Conservation (phyloP, 2,113 vertebrate species). For the Channa argus region DNA sequence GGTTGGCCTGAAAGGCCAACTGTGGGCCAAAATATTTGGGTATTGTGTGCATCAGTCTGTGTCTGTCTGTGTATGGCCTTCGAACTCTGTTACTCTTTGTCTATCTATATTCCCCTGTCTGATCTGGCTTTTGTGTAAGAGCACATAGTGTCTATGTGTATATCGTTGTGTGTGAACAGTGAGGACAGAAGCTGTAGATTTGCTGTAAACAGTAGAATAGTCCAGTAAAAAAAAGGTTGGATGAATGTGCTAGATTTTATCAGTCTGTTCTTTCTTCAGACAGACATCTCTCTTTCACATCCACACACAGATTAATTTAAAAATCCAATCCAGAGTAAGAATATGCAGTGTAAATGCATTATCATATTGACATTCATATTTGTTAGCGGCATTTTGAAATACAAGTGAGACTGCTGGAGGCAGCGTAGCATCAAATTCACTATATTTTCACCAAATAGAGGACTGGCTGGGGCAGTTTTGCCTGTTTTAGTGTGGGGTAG, state of each 20-base stretch:
- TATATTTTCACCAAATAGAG: constrained; percentile 56
- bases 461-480: constrained; percentile 39
- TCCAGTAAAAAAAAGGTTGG: constrained; percentile 35
- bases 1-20: constrained; percentile 40
- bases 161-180: constrained; percentile 20
- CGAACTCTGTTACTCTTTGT: constrained; percentile 59
- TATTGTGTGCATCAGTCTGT: constrained; percentile 53
- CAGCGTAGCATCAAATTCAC: constrained; percentile 58
- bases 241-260: constrained; percentile 22
- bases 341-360: constrained; percentile 51
- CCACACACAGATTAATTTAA: not conserved
- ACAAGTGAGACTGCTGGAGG: constrained; percentile 41
- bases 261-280: constrained; percentile 7
- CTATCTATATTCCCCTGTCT: constrained; percentile 29
- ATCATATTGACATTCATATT: constrained; percentile 69
- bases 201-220: constrained; percentile 34
- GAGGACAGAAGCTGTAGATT: constrained; percentile 25
- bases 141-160: constrained; percentile 27
- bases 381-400: constrained; percentile 62
- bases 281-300: constrained; percentile 3
- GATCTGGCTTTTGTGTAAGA: constrained; percentile 27
- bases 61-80: constrained; percentile 54
- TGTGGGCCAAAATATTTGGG: constrained; percentile 60
- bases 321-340: not conserved
- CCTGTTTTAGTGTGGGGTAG: not conserved